A percentile compares a stretch with the other conserved stretches of the same genome.
These are phyloP conservation scores for Rotaria macrura DNA, from an alignment of 2,888 invertebrate genomes.

Conservation along the genomic window DNA sequence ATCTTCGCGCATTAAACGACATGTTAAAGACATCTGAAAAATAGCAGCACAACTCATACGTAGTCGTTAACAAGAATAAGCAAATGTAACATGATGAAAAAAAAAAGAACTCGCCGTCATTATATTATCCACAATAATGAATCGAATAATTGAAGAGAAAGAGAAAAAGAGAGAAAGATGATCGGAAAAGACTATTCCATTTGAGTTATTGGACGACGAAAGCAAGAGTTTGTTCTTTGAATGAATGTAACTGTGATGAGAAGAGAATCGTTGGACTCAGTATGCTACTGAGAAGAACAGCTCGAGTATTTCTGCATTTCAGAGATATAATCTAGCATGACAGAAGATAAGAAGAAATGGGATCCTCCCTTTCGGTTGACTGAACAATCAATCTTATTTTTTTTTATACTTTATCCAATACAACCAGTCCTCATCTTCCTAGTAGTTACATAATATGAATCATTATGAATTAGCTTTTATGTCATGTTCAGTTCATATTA, in stretches of 20 bases:
- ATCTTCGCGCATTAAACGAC: background rate
- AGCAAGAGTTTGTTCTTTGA: background rate
- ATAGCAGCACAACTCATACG: background rate
- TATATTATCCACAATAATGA: background rate
- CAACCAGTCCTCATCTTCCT: background rate
- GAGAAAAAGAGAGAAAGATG: background rate
- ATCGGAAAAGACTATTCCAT: background rate
- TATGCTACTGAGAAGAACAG: background rate
- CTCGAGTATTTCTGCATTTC: background rate
- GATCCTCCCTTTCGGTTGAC: background rate
- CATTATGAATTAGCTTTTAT: too few relatives aligned
- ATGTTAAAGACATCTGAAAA: background rate
- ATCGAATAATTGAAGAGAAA: background rate
- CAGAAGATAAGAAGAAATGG: background rate
- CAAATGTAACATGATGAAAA: background rate
- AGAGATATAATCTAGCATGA: background rate
- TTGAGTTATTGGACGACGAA: background rate
- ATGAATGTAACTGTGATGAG: background rate
- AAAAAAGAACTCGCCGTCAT: background rate
- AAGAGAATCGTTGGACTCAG: background rate
- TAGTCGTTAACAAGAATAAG: background rate
- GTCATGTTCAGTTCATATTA: too few relatives aligned
- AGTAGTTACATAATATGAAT: background rate
- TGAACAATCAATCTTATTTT: background rate
- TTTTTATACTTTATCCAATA: background rate